Conservation (phyloP, 2,797 vertebrate genomes). For the Lagocephalus sceleratus region DNA sequence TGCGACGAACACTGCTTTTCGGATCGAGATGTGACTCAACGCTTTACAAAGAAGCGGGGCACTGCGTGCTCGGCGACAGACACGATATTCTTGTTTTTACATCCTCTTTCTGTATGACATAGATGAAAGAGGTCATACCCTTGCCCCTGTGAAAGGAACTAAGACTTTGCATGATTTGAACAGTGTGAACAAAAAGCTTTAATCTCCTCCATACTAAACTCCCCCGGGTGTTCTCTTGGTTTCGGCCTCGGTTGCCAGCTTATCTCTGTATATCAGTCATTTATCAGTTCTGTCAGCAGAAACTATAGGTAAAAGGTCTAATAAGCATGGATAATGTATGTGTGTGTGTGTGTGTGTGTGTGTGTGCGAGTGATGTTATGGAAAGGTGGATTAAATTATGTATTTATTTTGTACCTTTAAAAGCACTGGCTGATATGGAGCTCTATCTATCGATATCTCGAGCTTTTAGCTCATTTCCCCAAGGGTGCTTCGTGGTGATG, state of each 20-base stretch:
- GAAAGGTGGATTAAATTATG: slow-evolving; percentile 59
- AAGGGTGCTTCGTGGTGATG: slow-evolving; percentile 51
- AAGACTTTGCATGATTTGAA: slow-evolving; percentile 15
- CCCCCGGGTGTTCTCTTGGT: slow-evolving; percentile 1
- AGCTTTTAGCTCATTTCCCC: slow-evolving; percentile 50
- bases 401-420: slow-evolving; percentile 44
- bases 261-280: slow-evolving; percentile 49
- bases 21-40: not conserved
- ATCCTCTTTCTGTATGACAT: too few species aligned
- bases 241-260: slow-evolving; percentile 22
- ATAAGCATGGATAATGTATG: slow-evolving; percentile 5
- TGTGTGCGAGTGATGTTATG: slow-evolving; percentile 16
- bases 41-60: too few species aligned
- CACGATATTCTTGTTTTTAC: too few species aligned
- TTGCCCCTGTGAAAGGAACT: not conserved
- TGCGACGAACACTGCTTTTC: slow-evolving; percentile 18
- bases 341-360: not conserved
- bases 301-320: slow-evolving; percentile 12
- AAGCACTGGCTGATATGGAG: slow-evolving; percentile 43
- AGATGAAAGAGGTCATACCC: not conserved
- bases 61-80: too few species aligned
- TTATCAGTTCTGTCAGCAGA: slow-evolving; percentile 38
- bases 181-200: slow-evolving; percentile 9
- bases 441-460: slow-evolving; percentile 54
- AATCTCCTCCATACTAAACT: slow-evolving; percentile 17